Base-by-base conservation (phyloP, 2,797 vertebrate genomes). In the Ambastaia sidthimunki region DNA sequence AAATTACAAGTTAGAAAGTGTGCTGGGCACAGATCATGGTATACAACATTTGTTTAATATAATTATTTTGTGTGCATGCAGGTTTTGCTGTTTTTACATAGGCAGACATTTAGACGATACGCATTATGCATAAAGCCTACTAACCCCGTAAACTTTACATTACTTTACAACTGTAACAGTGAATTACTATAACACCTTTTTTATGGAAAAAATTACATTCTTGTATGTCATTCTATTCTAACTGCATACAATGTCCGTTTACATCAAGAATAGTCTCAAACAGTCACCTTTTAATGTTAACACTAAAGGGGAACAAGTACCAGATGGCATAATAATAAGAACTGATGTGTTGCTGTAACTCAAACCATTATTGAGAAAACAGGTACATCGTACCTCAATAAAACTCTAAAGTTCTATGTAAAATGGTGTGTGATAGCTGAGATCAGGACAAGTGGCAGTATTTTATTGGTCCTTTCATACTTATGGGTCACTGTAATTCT, bases 341-440 rank as follows among this genome's bases (percentile, higher is more conserved):
- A 7, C 11, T 59, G 52, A 59, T 69, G 75, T 59, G 48, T 37
- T 31, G n/a, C 52, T 16, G 23, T 69, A 69, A 69, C 65, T 69
- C 54, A 31, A 19, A 69, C 55, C 65, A 18, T 67, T 52, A 31
- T 23, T 16, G 19, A 31, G 54, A 25, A 68, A 76, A 68, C 50
- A 77, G 23, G 23, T 69, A 18, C 13, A 59, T 77, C 75, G 59
- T 47, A 57, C 50, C 50, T 68, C 21, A 1, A 76, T 31, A 59
- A 76, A 76, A 44, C 44, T 78, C 57, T 71, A 63, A 78, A 78
- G 19, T 19, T 50, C 28, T 25, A 25, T 50, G 66, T 21, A 62
- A 70, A 77, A 7, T 31, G 19, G 48, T 52, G 16, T 50, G 2
- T 52, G 47, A 78, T 19, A n/a, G 16, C 68, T 78, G 19, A 63